A percentile compares a stretch with the other conserved stretches of the same genome.
Conservation (phyloP, 2,888 invertebrate species). For the Sialis fuliginosa region DNA sequence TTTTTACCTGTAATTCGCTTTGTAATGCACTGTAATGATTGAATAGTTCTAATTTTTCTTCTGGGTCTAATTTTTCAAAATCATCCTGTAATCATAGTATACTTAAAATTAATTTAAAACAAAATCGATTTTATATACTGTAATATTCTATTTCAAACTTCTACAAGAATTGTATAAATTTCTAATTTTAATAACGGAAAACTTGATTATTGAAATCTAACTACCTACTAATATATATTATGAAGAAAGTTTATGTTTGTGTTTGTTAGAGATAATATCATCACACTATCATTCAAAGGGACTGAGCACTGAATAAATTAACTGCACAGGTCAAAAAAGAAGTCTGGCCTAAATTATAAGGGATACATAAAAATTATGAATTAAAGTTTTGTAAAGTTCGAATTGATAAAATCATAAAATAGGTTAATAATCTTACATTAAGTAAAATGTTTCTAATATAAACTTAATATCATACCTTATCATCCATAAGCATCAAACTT, state of each 20-base stretch:
- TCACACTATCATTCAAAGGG: too few species aligned
- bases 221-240: too few species aligned
- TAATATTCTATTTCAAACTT: conserved; percentile 1
- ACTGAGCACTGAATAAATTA: too few species aligned
- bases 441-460: conserved; percentile 3
- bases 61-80: conserved; percentile 29
- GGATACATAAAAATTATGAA: too few species aligned
- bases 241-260: too few species aligned
- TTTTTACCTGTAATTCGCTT: conserved; percentile 48
- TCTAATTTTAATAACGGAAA: background rate
- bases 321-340: too few species aligned
- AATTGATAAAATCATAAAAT: background rate
- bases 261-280: too few species aligned
- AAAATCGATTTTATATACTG: too few species aligned
- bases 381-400: background rate
- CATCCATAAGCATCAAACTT: conserved; percentile 29
- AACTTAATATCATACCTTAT: conserved; percentile 25
- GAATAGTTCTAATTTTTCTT: conserved; percentile 42
- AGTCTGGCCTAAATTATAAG: too few species aligned
- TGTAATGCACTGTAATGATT: conserved; percentile 60
- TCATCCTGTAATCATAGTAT: conserved; percentile 15
- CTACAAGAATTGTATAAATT: too few species aligned
- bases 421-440: background rate
- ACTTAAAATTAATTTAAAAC: conserved; percentile 4
- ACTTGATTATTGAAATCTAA: too few species aligned